Conservation (phyloP, 2,113 vertebrate genomes). For the Stictonetta naevosa region DNA sequence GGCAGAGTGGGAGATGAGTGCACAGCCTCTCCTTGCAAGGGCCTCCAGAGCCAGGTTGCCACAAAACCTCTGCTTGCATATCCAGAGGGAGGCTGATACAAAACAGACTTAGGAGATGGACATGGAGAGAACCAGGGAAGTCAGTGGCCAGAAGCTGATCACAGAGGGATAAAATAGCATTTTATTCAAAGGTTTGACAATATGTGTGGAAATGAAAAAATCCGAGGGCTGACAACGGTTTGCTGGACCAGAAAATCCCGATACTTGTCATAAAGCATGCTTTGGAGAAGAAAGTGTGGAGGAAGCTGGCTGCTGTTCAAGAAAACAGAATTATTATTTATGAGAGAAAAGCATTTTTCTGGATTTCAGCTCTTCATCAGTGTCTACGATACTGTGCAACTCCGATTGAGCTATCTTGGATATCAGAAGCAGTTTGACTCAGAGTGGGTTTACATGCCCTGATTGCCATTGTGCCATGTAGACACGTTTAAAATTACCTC, state of each 20-base stretch:
- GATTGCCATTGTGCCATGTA: background rate
- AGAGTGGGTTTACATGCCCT: background rate
- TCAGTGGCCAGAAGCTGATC: background rate
- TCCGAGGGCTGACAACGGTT: background rate
- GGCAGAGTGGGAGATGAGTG: background rate
- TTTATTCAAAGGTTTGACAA: background rate
- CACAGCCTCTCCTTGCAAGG: accelerated
- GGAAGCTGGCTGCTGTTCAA: background rate
- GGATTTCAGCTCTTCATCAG: background rate
- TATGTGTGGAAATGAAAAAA: background rate
- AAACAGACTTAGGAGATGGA: background rate
- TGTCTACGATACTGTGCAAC: accelerated
- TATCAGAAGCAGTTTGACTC: background rate
- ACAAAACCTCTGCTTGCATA: background rate
- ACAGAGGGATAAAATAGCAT: accelerated
- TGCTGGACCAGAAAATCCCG: background rate
- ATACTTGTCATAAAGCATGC: background rate
- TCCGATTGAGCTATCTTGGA: background rate
- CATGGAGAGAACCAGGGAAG: background rate
- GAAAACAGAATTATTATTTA: background rate
- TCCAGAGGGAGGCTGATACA: background rate
- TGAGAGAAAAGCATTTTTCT: background rate
- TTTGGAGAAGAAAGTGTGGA: background rate
- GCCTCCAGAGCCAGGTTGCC: background rate
- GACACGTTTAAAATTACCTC: background rate